Evolutionary conservation across 2,113 vertebrate species (phyloP).

Genomic region (Colaptes auratus): DNA sequence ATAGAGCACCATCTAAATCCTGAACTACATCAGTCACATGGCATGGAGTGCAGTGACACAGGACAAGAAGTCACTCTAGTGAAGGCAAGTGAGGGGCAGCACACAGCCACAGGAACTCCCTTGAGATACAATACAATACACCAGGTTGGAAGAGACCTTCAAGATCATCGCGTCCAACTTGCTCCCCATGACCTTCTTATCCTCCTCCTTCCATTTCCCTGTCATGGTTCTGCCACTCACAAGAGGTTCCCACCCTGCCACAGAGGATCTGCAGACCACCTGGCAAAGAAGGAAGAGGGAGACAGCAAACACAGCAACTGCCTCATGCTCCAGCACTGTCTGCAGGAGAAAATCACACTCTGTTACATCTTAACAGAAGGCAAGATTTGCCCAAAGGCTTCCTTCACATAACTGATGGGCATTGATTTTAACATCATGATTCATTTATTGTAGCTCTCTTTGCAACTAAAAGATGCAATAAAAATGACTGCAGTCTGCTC

Average conservation of each 20-base stretch:
- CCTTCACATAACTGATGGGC: background rate
- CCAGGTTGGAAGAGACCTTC: no score
- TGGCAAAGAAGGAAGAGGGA: background rate
- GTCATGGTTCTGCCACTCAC: background rate
- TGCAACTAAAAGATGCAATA: background rate
- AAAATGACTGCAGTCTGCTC: background rate
- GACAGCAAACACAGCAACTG: accelerated
- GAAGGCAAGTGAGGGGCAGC: background rate
- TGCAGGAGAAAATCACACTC: background rate
- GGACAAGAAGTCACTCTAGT: background rate
- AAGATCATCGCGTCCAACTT: no score
- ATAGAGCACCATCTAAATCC: background rate
- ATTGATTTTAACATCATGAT: background rate
- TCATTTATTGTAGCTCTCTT: background rate
- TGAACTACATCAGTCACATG: background rate
- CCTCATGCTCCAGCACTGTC: background rate
- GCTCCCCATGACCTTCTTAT: accelerated
- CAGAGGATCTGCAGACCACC: background rate
- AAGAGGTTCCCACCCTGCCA: background rate
- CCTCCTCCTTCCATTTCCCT: background rate
- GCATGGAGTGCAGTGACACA: background rate
- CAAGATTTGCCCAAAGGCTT: background rate
- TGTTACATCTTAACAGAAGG: background rate
- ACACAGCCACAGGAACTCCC: background rate
- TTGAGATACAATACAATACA: no score